Conservation (phyloP, 2,113 vertebrate species). For the Atlantisia rogersi region DNA sequence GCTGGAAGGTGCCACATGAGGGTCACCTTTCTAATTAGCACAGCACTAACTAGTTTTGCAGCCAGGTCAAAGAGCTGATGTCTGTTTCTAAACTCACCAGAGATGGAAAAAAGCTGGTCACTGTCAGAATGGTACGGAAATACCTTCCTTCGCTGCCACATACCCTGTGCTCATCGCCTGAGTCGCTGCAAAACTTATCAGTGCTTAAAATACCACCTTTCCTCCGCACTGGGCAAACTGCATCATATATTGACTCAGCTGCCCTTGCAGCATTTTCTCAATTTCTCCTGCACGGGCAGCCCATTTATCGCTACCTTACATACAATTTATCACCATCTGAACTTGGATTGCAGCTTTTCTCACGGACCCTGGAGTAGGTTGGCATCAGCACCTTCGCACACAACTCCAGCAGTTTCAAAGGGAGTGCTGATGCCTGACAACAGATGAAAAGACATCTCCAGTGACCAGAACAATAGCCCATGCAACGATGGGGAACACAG, state of each 20-base stretch:
- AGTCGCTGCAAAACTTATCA: neutral
- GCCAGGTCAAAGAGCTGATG: neutral
- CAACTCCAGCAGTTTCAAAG: neutral
- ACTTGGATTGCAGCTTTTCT: neutral
- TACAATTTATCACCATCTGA: neutral
- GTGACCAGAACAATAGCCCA: fast-evolving
- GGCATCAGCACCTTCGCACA: neutral
- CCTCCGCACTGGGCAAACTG: neutral
- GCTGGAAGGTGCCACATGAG: neutral
- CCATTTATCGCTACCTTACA: neutral
- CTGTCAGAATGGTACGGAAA: neutral
- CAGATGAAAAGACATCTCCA: neutral
- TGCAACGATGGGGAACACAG: fast-evolving
- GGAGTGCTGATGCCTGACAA: neutral
- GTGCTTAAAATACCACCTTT: neutral
- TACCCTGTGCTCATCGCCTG: fast-evolving
- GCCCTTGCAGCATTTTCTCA: neutral
- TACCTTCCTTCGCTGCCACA: neutral
- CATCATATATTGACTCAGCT: neutral
- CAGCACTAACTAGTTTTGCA: fast-evolving
- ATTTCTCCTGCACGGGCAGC: neutral
- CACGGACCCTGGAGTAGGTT: fast-evolving
- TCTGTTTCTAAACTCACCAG: neutral
- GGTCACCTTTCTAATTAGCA: neutral
- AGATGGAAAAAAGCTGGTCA: neutral